phyloP scores from a whole-genome alignment of 2,113 vertebrate genomes.

The Mustelus asterias region DNA sequence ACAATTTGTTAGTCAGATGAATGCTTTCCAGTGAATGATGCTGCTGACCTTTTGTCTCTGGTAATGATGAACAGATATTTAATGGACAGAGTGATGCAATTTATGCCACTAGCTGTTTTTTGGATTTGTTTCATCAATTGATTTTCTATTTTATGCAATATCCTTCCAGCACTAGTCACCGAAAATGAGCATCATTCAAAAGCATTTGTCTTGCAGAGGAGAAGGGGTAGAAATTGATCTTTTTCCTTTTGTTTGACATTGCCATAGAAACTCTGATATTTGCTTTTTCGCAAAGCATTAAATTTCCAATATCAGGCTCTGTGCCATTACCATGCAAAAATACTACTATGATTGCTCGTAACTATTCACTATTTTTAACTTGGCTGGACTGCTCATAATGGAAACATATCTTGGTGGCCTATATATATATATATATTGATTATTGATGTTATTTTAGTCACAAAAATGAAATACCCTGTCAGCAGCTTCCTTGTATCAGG shows the following conservation, averaged over 20 bases:
- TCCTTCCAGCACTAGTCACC: background rate
- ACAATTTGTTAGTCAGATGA: constrained; percentile 13
- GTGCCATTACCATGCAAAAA: background rate
- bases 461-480: background rate
- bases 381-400: background rate
- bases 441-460: background rate
- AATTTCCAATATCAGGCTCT: background rate
- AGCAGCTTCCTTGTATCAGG: background rate
- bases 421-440: background rate
- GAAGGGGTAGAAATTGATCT: constrained; percentile 28
- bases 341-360: background rate
- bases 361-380: background rate
- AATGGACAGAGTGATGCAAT: constrained; percentile 25
- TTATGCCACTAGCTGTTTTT: constrained; percentile 28
- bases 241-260: background rate
- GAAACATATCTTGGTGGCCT: background rate
- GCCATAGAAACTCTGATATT: background rate
- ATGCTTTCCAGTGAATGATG: constrained; percentile 2
- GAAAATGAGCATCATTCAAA: constrained; percentile 26
- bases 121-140: constrained; percentile 20
- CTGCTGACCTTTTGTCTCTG: constrained; percentile 20
- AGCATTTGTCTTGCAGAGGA: constrained; percentile 5
- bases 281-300: background rate
- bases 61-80: constrained; percentile 9
- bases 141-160: constrained; percentile 33